Conservation (phyloP, 2,113 vertebrate species). For the Podocnemis expansa region DNA sequence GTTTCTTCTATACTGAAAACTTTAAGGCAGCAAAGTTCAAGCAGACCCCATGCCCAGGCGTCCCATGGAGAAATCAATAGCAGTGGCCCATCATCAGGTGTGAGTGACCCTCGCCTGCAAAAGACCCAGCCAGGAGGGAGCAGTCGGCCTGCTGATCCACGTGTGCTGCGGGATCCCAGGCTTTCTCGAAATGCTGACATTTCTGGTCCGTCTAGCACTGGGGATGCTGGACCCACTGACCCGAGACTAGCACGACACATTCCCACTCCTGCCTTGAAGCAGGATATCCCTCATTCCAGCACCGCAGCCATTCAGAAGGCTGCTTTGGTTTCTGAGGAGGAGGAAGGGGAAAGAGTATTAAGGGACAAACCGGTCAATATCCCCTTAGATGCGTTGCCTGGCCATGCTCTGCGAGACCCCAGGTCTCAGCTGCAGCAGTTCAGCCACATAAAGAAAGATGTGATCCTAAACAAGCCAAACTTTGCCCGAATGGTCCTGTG, state of each 20-base stretch:
- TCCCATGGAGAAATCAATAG: conserved; percentile 21
- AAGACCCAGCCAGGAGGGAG: conserved; percentile 71
- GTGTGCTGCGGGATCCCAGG: conserved; percentile 87
- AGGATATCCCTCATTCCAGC: conserved; percentile 58
- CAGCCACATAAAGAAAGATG: conserved; percentile 94
- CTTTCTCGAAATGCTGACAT: conserved; percentile 77
- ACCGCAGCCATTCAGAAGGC: neutral
- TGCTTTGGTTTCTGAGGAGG: conserved; percentile 77
- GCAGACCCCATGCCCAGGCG: conserved; percentile 16
- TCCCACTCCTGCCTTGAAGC: conserved; percentile 36
- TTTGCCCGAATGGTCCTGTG: conserved; percentile 89
- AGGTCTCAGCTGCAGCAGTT: conserved; percentile 91
- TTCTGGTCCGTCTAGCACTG: conserved; percentile 1
- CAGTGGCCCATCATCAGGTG: neutral
- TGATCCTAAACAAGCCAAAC: conserved; percentile 83
- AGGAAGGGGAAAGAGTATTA: conserved; percentile 87
- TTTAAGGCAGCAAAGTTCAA: conserved; percentile 87
- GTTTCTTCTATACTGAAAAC: conserved; percentile 94
- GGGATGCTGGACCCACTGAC: conserved; percentile 75
- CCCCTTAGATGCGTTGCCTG: conserved; percentile 87
- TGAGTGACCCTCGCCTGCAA: conserved; percentile 85
- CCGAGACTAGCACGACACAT: conserved; percentile 75
- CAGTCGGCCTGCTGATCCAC: conserved; percentile 78
- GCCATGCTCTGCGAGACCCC: conserved; percentile 85
- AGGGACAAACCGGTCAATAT: conserved; percentile 89